Percentiles rank a stretch among this genome's conserved stretches.
These are phyloP conservation scores for Laodelphax striatellus DNA, from an alignment of 1,140 invertebrate species.

Conservation along the genomic window DNA sequence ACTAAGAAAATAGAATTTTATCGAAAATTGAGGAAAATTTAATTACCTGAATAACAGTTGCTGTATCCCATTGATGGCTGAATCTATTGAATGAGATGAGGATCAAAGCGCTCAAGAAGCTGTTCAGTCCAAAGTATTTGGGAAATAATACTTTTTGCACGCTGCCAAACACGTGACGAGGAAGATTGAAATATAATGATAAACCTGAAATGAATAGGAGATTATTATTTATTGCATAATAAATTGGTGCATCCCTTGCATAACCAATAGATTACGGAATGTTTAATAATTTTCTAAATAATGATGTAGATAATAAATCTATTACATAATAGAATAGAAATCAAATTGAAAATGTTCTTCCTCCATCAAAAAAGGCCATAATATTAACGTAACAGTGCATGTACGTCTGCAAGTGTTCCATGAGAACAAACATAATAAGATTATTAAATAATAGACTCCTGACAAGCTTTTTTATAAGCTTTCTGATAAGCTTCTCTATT, in stretches of 20 bases:
- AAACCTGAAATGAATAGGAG: constrained; percentile 45
- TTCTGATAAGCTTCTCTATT: no score
- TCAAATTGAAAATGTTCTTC: no score
- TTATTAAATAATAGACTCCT: no score
- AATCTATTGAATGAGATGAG: constrained; percentile 52
- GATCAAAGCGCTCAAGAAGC: constrained; percentile 56
- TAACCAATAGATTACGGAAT: neutral
- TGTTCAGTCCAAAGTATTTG: constrained; percentile 68
- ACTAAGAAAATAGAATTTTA: no score
- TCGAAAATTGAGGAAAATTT: no score
- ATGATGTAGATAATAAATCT: no score
- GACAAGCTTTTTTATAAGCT: no score
- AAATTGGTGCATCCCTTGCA: constrained; percentile 3
- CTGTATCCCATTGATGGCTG: constrained; percentile 30
- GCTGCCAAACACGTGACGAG: constrained; percentile 67
- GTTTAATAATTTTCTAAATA: neutral
- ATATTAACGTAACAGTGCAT: no score
- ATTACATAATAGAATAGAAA: no score
- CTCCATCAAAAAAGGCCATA: no score
- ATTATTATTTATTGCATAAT: neutral
- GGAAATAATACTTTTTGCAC: constrained; percentile 78
- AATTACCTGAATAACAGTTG: constrained; percentile 36
- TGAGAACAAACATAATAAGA: no score
- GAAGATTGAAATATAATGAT: constrained; percentile 67
- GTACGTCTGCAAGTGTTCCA: no score